A percentile compares a stretch with the other conserved stretches of the same genome.
Evolutionary conservation across 2,113 vertebrate genomes (phyloP).

Genomic region (Tautogolabrus adspersus): DNA sequence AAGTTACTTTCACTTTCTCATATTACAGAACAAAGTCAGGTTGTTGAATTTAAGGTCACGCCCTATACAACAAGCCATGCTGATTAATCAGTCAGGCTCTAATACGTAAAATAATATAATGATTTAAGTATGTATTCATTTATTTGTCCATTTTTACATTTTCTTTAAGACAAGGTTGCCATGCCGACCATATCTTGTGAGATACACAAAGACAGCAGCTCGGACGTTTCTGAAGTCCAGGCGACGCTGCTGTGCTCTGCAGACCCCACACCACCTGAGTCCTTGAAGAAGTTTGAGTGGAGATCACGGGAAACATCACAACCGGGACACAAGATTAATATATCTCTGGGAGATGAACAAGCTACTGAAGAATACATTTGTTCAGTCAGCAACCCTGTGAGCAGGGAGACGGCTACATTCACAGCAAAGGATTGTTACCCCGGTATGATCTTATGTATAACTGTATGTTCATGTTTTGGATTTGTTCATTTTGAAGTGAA

Average conservation of each 20-base stretch:
- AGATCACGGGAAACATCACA: background rate
- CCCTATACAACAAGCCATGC: too few relatives aligned
- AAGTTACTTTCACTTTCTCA: background rate
- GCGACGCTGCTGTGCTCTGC: slow-evolving; percentile 55
- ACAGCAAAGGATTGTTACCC: slow-evolving; percentile 61
- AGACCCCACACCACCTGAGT: background rate
- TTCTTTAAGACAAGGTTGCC: slow-evolving; percentile 21
- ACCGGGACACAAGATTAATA: slow-evolving; percentile 11
- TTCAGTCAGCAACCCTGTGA: slow-evolving; percentile 56
- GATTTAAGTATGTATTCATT: background rate
- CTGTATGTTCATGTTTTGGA: background rate
- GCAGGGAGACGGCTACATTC: slow-evolving; percentile 27
- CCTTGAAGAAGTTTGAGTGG: slow-evolving; percentile 49
- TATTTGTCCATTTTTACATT: background rate
- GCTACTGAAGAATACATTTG: slow-evolving; percentile 51
- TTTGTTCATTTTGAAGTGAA: too few relatives aligned
- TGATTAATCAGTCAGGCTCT: too few relatives aligned
- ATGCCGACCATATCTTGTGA: slow-evolving; percentile 64
- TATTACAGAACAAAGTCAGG: too few relatives aligned
- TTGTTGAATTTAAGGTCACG: too few relatives aligned
- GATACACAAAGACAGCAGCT: background rate
- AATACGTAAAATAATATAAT: too few relatives aligned
- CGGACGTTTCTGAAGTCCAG: background rate
- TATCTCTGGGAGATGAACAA: slow-evolving; percentile 27
- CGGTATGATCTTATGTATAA: slow-evolving; percentile 46